Evolutionary conservation across 2,113 vertebrate genomes (phyloP).

Genomic region (Thunnus maccoyii): DNA sequence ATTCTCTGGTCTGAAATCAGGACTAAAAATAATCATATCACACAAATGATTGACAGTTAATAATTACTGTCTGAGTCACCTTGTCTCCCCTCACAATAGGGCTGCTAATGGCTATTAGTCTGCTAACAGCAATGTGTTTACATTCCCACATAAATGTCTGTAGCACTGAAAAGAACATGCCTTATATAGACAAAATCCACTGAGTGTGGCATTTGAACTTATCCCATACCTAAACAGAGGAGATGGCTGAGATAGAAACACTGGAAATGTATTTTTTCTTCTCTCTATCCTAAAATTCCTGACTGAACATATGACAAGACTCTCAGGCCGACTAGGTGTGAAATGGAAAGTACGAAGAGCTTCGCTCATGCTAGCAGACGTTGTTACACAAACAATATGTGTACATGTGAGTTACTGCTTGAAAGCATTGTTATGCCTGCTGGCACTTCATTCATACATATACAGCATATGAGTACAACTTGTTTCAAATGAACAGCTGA

Average conservation of each 20-base stretch:
- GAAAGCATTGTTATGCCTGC: conserved; percentile 37
- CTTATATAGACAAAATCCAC: conserved; percentile 71
- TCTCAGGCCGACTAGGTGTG: conserved; percentile 10
- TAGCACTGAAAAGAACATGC: conserved; percentile 34
- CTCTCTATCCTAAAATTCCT: conserved; percentile 22
- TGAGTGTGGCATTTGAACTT: conserved; percentile 38
- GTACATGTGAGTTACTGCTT: conserved; percentile 20
- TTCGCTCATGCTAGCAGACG: not conserved
- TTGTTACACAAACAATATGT: conserved; percentile 25
- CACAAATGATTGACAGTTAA: not conserved
- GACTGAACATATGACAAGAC: not conserved
- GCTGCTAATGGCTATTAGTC: conserved; percentile 60
- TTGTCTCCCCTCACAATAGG: conserved; percentile 27
- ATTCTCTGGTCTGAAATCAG: not conserved
- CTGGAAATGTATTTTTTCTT: conserved; percentile 30
- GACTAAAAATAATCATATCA: not conserved
- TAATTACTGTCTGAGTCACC: not conserved
- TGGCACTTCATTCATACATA: conserved; percentile 23
- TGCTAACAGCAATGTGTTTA: conserved; percentile 71
- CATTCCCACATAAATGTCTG: conserved; percentile 66
- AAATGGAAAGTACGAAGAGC: conserved; percentile 22
- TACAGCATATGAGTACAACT: conserved; percentile 1
- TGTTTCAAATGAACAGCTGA: conserved; percentile 31
- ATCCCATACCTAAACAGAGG: conserved; percentile 33
- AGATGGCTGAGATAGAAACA: conserved; percentile 34